Base-by-base conservation (phyloP, 2,113 vertebrate species). In the Ploceus nigricollis region DNA sequence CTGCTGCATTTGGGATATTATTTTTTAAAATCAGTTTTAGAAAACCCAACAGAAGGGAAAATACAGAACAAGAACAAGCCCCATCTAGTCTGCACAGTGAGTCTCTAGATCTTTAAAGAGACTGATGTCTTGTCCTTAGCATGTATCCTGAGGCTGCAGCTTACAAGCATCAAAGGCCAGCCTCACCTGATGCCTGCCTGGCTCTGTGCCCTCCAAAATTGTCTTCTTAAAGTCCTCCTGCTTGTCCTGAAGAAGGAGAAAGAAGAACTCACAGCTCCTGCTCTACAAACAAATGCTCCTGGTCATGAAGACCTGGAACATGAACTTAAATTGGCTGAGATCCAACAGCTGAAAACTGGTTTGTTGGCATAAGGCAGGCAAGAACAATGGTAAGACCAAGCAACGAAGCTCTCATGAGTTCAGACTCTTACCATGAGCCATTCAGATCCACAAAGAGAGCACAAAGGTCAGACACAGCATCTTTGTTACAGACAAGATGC, bases 221-320 rank as follows among this genome's bases (percentile, higher is more conserved):
- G 82, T 96, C 96, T 96, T 96, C 85, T 57, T 79, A 81, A 91
- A 94, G 92, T 96, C 95, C 97, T 97, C 96, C 96, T 97, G 96
- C 91, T 97, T 97, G 94, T 97, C 96, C 96, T 96, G 95, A 30
- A 57, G 96, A 98, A 97, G 97, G 91, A 97, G 97, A 97, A 97
- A 97, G 91, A 97, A 97, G 21, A 97, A 97, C 96, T 97, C 97
- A 97, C 40, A 24, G 96, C 87, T 97, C 93, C 94, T 88, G 86
- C 87, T 95, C 96, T 96, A 95, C 91, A 97, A 91, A 92, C 17
- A 42, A 94, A 86, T 28, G 31, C 70, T 91, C 70, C 85, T 95
- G 94, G 97, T 82, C 96, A 82, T 95, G 97, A 98, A 98, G 95
- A 97, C 94, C 96, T 95, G 82, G 94, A 95, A 94, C 10, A 2